Base-by-base conservation (phyloP, 2,113 vertebrate species). In the Oncorhynchus tshawytscha region DNA sequence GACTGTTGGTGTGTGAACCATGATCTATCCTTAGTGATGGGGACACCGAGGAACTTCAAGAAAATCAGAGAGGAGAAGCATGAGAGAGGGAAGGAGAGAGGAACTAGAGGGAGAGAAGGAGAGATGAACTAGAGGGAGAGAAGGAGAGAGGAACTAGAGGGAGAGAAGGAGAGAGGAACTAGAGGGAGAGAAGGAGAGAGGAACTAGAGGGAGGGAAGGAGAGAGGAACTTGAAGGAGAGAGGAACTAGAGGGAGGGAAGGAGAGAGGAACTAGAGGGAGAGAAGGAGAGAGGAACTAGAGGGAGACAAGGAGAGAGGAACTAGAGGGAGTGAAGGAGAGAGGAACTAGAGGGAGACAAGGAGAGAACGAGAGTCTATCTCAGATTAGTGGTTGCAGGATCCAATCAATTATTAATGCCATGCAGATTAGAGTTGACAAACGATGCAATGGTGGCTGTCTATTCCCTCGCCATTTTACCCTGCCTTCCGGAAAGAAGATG, bases 321-420 rank as follows among this genome's bases (percentile, higher is more conserved):
- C 27, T 3, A 0, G 34, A 34, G 6, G 1, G 31, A 22, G 72
- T 83, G 78, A 88, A 81, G 76, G 78, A 24, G 83, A 71, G 72
- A 73, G 83, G 73, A 76, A 34, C 5, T 34, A 76, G 74, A 86
- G 81, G 82, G 79, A 88, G 49, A 73, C 78, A 77, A 57, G 77
- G 84, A 89, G 82, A 25, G 54, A 59, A 20, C n/a, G 13, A 72
- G 51, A 67, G 87, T 85, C 85, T 83, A 89, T 86, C 85, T 82
- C 75, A 87, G 87, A 87, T 85, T 82, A 85, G 81, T 85, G 81
- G 81, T 86, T 83, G 81, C 85, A 73, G 84, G 77, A 85, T 84
- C 86, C 84, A 87, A 92, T 94, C 88, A 91, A 92, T 93, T 93
- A 93, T 94, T 94, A 91, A 94, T 87, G 84, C 70, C 80, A 89